Base-by-base conservation (phyloP, 2,113 vertebrate species). In the Chloropsis cyanopogon region DNA sequence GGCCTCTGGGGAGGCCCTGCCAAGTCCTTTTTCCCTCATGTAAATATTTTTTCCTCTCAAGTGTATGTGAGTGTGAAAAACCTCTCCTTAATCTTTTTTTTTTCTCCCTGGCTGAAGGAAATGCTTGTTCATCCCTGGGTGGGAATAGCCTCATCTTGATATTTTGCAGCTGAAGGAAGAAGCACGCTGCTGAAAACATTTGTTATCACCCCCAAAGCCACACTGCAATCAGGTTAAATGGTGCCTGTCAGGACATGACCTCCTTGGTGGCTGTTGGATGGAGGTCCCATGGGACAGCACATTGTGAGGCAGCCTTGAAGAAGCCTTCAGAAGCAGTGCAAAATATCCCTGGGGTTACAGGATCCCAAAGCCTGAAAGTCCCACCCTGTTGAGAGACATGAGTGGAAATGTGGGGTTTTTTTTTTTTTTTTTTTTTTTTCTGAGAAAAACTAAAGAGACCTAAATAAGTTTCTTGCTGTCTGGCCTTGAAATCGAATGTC, bases 31-130 rank as follows among this genome's bases (percentile, higher is more conserved):
- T 63, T 92, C 87, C 42, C 31, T 95, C 68, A 50, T 93, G 70
- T 91, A 95, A 94, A 95, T 96, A 94, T 94, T 95, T 90, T 90
- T 89, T 70, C 42, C 72, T 93, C 86, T 96, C 82, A 96, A 94
- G 94, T 94, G 77, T 87, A 76, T 49, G 49, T 0, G 1, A 93
- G 85, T 93, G 90, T 93, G 92, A 96, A 95, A 95, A 87, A 82
- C 90, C 56, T 29, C 35, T 92, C 63, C n/a, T 86, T 89, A 84
- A 52, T 76, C 2, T 65, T 81, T 8, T 39, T 23, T 28, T 15
- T 37, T 50, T 2, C 41, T 80, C 64, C 56, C 21, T 86, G 75
- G 19, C 37, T 73, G 83, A 82, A 89, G 75, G 54, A 95, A 94
- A 90, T 73, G 57, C 66, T 88, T 78, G 56, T 66, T 86, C 57